Evolutionary conservation across 2,797 vertebrate genomes (phyloP).

Genomic region (Tachyglossus aculeatus): DNA sequence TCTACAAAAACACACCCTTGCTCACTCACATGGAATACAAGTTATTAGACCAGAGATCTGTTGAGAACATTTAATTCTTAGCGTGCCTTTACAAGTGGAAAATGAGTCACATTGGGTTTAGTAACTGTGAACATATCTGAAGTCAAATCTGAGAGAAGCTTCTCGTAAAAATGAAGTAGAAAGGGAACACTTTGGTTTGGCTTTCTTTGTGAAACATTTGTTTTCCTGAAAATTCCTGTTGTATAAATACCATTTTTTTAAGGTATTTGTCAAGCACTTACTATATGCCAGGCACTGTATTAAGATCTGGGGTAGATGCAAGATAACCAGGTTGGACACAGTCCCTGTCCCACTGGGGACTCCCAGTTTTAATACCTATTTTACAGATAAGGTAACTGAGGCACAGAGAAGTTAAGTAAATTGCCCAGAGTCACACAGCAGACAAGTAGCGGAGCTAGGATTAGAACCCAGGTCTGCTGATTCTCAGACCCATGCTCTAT

Average conservation of each 20-base stretch:
- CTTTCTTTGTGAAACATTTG: not conserved
- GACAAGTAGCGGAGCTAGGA: too few species aligned
- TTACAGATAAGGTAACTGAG: not conserved
- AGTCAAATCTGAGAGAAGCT: conserved; percentile 30
- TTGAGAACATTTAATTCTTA: conserved; percentile 2
- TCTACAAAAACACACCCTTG: too few species aligned
- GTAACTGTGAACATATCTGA: conserved; percentile 33
- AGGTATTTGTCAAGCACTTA: too few species aligned
- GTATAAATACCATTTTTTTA: not conserved
- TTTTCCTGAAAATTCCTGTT: not conserved
- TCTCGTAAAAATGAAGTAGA: not conserved
- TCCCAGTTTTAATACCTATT: not conserved
- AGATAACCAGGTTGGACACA: too few species aligned
- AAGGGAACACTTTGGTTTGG: not conserved
- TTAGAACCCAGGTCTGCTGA: too few species aligned
- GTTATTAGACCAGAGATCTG: not conserved
- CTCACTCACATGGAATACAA: too few species aligned
- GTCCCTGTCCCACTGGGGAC: too few species aligned
- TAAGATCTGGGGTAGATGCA: too few species aligned
- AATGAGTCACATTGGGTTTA: conserved; percentile 46
- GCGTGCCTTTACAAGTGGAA: conserved; percentile 48
- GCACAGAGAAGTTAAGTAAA: not conserved
- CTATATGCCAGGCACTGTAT: too few species aligned
- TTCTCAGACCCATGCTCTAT: too few species aligned
- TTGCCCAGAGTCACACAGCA: too few species aligned